Percentiles rank a stretch among this genome's conserved stretches.
phyloP scores from a whole-genome alignment of 64 coral and sea anemone genomes.

The Montipora foliosa region DNA sequence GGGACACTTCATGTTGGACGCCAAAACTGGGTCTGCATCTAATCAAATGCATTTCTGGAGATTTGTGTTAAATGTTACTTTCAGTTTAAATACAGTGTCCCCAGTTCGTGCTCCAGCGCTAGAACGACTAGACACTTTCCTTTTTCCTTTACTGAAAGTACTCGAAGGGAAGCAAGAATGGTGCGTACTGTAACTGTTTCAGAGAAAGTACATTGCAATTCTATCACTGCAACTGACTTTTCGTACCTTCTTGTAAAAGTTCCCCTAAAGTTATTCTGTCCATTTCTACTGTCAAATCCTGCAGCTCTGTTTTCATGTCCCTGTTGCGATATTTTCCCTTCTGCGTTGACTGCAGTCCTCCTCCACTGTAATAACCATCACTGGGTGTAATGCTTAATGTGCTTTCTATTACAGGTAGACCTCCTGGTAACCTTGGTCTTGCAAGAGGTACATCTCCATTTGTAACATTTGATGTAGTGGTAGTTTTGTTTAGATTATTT shows the following conservation, averaged over 20 bases:
- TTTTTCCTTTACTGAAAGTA: too few relatives aligned
- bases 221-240: too few relatives aligned
- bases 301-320: conserved; percentile 86
- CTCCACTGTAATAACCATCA: conserved; percentile 63
- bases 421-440: conserved; percentile 29
- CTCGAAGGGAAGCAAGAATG: too few relatives aligned
- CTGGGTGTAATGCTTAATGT: conserved; percentile 51
- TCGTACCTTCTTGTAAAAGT: conserved; percentile 85
- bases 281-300: conserved; percentile 85
- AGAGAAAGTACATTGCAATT: too few relatives aligned
- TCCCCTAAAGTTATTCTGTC: conserved; percentile 87
- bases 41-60: too few relatives aligned
- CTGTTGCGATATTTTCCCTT: conserved; percentile 90
- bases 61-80: too few relatives aligned
- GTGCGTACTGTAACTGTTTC: too few relatives aligned
- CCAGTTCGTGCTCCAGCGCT: too few relatives aligned
- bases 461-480: not conserved
- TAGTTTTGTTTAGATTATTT: not conserved
- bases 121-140: too few relatives aligned
- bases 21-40: too few relatives aligned
- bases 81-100: too few relatives aligned
- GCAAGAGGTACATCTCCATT: conserved; percentile 66
- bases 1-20: too few relatives aligned
- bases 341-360: conserved; percentile 77
- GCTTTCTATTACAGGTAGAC: conserved; percentile 20